Base-by-base conservation (phyloP, 2,797 vertebrate genomes). In the Hippocampus kuda region DNA sequence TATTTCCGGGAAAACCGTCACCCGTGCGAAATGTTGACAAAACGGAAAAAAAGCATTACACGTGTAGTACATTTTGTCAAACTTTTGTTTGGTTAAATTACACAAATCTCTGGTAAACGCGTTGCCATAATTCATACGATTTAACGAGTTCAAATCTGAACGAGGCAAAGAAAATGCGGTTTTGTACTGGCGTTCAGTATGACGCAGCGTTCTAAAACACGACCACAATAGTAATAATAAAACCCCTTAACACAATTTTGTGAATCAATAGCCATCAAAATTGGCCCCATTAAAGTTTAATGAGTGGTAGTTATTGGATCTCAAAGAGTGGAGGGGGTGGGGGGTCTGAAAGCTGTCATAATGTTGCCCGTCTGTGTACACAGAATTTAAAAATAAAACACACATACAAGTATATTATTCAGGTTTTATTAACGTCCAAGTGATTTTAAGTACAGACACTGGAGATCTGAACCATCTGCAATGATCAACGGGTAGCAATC, bases 381-480 rank as follows among this genome's bases (percentile, higher is more conserved):
- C 9, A 5, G 2, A 54, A 24, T 54, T 24, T 12, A 26, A 22
- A 66, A 49, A 38, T 13, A 75, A 46, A 46, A n/a, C 2, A 56
- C 2, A 71, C 4, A 60, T 2, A 70, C 68, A 1, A 10, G 16
- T 34, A 70, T 12, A n/a, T 8, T 68, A 72, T 81, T 22, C 70
- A 63, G 16, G 64, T 86, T 88, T 89, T 89, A 88, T 88, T 90
- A 82, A 87, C 81, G 87, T 82, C 74, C 75, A 87, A 77, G 82
- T 72, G 72, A 85, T 84, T 41, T 83, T 65, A 73, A 85, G 81
- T 76, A 86, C 70, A 89, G 71, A 85, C 76, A 85, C 75, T 83
- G 79, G 71, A 75, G 81, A 81, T 73, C 73, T 72, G 77, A 77
- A 83, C 79, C 73, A 81, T 82, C 71, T 72, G 57, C 77, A 82